Percentiles rank a stretch among this genome's conserved stretches.
phyloP scores from a whole-genome alignment of 2,113 vertebrate genomes.

The Eclectus roratus region DNA sequence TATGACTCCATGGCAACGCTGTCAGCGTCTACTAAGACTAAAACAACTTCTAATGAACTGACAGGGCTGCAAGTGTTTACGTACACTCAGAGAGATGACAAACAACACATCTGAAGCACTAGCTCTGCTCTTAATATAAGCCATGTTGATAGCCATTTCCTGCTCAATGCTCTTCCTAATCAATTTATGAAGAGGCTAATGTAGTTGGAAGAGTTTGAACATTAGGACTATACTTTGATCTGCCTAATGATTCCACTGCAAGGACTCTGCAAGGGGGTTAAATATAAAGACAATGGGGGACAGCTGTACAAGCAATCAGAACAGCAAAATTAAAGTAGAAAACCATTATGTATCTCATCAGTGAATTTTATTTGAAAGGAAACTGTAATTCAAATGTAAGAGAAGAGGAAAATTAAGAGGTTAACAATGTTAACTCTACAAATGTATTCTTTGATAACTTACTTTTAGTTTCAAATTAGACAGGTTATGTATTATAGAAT shows the following conservation, averaged over 20 bases:
- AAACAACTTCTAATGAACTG: background rate
- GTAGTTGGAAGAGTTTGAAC: background rate
- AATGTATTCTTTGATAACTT: slow-evolving; percentile 32
- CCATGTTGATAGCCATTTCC: slow-evolving; percentile 1
- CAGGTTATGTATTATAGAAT: slow-evolving; percentile 5
- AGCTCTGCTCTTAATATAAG: background rate
- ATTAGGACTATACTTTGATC: background rate
- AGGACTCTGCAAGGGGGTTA: background rate
- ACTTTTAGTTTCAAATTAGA: slow-evolving; percentile 49
- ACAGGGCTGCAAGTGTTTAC: background rate
- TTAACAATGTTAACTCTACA: slow-evolving; percentile 48
- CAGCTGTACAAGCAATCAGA: slow-evolving; percentile 27
- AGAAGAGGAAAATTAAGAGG: slow-evolving; percentile 54
- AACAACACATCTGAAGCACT: background rate
- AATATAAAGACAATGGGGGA: background rate
- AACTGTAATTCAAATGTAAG: slow-evolving; percentile 49
- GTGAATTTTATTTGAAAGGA: slow-evolving; percentile 46
- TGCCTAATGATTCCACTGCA: background rate
- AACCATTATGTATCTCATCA: slow-evolving; percentile 18
- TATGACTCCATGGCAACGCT: slow-evolving; percentile 49
- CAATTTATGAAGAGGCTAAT: background rate
- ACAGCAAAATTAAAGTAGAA: slow-evolving; percentile 34
- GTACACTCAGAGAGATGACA: background rate
- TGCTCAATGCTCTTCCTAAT: background rate
- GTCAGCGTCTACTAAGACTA: background rate